These are phyloP conservation scores for Riparia riparia DNA, from an alignment of 2,113 vertebrate genomes.

Conservation along the genomic window DNA sequence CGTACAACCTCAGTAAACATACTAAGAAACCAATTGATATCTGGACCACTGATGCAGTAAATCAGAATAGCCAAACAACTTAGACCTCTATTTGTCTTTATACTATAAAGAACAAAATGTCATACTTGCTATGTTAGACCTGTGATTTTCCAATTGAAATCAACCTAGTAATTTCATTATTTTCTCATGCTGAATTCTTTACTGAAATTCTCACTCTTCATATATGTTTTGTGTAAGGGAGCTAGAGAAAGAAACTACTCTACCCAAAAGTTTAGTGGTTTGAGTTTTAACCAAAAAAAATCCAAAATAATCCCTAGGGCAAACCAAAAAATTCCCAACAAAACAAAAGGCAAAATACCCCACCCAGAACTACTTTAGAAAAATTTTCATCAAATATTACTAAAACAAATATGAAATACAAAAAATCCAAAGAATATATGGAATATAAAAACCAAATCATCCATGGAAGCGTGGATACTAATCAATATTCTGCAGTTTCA, in stretches of 20 bases:
- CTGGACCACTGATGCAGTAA: not conserved
- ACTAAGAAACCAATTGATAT: not conserved
- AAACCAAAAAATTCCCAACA: not conserved
- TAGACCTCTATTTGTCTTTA: not conserved
- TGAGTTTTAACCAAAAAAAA: not conserved
- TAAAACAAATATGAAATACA: not conserved
- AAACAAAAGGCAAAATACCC: not conserved
- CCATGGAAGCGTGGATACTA: not conserved
- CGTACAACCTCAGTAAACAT: not conserved
- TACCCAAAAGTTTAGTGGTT: not conserved
- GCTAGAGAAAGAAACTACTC: not conserved
- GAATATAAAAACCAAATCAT: not conserved
- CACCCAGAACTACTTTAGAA: not conserved
- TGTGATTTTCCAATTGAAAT: not conserved
- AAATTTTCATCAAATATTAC: not conserved
- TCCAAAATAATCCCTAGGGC: not conserved
- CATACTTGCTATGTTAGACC: not conserved
- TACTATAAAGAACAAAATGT: not conserved
- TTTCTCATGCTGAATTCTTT: not conserved
- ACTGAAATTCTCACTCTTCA: not conserved
- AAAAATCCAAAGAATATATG: not conserved
- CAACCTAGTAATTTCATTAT: not conserved
- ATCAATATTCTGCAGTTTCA: not conserved
- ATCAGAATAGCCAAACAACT: not conserved
- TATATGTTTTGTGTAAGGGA: not conserved